Base-by-base conservation (phyloP, 2,113 vertebrate species). In the Sinocyclocheilus maitianheensis region DNA sequence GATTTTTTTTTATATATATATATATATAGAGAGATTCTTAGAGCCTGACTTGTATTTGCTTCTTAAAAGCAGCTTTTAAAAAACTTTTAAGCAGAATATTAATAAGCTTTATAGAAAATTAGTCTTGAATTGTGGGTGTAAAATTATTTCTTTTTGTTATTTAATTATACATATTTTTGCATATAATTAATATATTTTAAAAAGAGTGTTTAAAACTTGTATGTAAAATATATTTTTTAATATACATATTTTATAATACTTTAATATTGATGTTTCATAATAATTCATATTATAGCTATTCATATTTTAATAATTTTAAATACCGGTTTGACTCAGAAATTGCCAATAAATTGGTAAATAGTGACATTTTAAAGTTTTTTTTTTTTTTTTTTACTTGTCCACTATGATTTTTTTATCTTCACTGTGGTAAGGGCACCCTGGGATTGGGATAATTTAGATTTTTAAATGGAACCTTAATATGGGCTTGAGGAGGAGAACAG, bases 391-490 rank as follows among this genome's bases (percentile, higher is more conserved):
- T 34, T 34, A 34, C 30, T 34, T 34, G 2, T 30, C 30, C 30
- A 30, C 30, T 30, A 30, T 30, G 30, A 30, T 34, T 69, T 1
- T 1, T 72, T 72, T 72, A 62, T 5, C 55, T 40, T 60, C 18
- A 43, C 53, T 62, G 18, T 40, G 55, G 5, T 40, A 40, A 79
- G 40, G 63, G 24, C 40, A 53, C 16, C 46, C 26, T 58, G 76
- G 58, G n/a, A 65, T 74, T 37, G 9, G 12, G 34, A 14, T 51
- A 16, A 55, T 71, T 84, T 84, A 87, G 16, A 81, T 80, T 62
- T 46, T 48, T 20, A 86, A 81, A 87, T 58, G 84, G 26, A 60
- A 51, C 12, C 46, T 77, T 79, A 71, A 87, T 83, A 34, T 62
- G 8, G 40, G 51, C 48, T 86, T 24, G 22, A 34, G 77, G 86